phyloP scores from a whole-genome alignment of 2,888 invertebrate species.

The Labia minor region DNA sequence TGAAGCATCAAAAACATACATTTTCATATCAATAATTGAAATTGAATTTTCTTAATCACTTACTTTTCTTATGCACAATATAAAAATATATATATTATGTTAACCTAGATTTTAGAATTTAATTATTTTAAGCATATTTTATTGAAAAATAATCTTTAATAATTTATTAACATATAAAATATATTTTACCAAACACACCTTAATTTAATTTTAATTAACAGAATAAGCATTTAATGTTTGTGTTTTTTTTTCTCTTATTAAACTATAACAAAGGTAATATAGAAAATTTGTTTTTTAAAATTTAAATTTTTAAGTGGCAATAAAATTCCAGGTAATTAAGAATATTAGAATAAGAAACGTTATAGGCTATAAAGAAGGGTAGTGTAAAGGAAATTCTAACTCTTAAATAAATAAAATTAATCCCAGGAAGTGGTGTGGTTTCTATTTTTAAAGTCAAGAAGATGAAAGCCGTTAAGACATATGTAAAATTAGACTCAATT shows the following conservation, averaged over 20 bases:
- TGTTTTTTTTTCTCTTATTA: neutral
- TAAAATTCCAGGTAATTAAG: neutral
- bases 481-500: neutral
- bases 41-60: too few species aligned
- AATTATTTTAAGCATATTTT: too few species aligned
- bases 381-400: neutral
- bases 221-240: neutral
- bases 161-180: too few species aligned
- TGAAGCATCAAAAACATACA: too few species aligned
- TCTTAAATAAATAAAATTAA: constrained; percentile 13
- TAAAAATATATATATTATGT: too few species aligned
- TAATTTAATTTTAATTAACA: too few species aligned
- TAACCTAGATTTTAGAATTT: too few species aligned
- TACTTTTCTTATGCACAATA: too few species aligned
- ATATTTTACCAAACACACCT: too few species aligned
- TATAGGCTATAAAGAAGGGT: constrained; percentile 7
- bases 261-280: neutral
- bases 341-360: constrained; percentile 1
- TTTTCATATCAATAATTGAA: too few species aligned
- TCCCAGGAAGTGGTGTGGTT: neutral
- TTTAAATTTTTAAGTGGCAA: neutral
- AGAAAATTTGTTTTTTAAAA: neutral
- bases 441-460: neutral
- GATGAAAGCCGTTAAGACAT: neutral
- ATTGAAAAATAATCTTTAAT: too few species aligned